phyloP scores from a whole-genome alignment of 2,113 vertebrate genomes.

The Sebastes fasciatus region DNA sequence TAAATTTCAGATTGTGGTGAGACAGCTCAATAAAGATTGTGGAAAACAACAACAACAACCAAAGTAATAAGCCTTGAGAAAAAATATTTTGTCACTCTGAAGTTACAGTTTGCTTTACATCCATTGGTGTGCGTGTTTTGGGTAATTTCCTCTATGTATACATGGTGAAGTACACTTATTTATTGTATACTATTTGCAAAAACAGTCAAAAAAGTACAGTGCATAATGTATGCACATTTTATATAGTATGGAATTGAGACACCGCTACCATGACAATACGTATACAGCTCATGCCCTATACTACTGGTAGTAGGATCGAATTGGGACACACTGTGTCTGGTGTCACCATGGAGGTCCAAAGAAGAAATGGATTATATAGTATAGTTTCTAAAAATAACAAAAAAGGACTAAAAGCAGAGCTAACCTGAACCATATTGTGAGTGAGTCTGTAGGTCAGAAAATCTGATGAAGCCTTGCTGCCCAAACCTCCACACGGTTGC shows the following conservation, averaged over 20 bases:
- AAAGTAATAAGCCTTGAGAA: neutral
- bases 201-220: neutral
- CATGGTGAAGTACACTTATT: neutral
- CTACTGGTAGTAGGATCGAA: neutral
- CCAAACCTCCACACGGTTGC: neutral
- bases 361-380: neutral
- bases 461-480: neutral
- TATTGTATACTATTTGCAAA: neutral
- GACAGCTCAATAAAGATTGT: neutral
- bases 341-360: neutral
- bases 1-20: neutral
- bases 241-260: neutral
- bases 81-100: neutral
- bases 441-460: constrained; percentile 8
- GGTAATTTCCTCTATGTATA: neutral
- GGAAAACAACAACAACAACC: neutral
- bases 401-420: neutral
- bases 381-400: neutral
- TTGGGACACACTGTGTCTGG: neutral
- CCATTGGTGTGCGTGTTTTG: neutral
- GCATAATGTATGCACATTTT: neutral
- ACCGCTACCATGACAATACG: neutral
- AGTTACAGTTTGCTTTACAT: neutral
- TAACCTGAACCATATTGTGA: neutral
- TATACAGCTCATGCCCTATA: neutral